These are phyloP conservation scores for Enteromius paludinosus DNA, from an alignment of 2,797 vertebrate genomes.

Conservation along the genomic window DNA sequence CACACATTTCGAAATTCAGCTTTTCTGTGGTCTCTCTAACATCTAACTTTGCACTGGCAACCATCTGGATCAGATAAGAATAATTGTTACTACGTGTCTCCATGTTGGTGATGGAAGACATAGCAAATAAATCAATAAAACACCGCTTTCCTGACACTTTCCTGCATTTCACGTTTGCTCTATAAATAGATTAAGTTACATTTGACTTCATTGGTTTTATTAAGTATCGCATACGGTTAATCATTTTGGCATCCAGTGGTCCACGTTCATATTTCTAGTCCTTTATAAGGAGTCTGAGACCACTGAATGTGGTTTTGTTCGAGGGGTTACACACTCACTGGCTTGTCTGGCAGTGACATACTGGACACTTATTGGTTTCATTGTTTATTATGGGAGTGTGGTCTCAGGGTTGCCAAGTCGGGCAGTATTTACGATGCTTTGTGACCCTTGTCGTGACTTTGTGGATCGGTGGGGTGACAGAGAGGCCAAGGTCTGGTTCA, in stretches of 20 bases:
- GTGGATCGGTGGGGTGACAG: conserved; percentile 60
- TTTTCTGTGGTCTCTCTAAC: not conserved
- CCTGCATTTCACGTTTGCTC: conserved; percentile 28
- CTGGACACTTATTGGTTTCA: conserved; percentile 71
- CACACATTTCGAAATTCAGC: not conserved
- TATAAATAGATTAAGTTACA: conserved; percentile 49
- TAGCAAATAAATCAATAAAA: conserved; percentile 45
- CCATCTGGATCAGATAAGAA: conserved; percentile 38
- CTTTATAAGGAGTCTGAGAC: conserved; percentile 41
- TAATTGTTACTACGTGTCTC: conserved; percentile 17
- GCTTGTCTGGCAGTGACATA: conserved; percentile 45
- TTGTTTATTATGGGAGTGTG: conserved; percentile 61
- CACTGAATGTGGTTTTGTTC: conserved; percentile 36
- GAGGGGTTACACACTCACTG: conserved; percentile 61
- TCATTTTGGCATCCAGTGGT: conserved; percentile 31
- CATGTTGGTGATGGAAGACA: conserved; percentile 34
- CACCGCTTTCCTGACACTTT: conserved; percentile 8
- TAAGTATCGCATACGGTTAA: conserved; percentile 29
- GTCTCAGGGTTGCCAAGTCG: conserved; percentile 60
- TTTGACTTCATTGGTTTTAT: conserved; percentile 46
- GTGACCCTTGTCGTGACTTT: conserved; percentile 61
- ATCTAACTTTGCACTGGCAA: conserved; percentile 8
- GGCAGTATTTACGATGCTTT: conserved; percentile 48
- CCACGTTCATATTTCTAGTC: conserved; percentile 35
- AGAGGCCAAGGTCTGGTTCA: conserved; percentile 65